Percentiles rank a stretch among this genome's conserved stretches.
These are phyloP conservation scores for Mixornis gularis DNA, from an alignment of 2,113 vertebrate genomes.

Conservation along the genomic window DNA sequence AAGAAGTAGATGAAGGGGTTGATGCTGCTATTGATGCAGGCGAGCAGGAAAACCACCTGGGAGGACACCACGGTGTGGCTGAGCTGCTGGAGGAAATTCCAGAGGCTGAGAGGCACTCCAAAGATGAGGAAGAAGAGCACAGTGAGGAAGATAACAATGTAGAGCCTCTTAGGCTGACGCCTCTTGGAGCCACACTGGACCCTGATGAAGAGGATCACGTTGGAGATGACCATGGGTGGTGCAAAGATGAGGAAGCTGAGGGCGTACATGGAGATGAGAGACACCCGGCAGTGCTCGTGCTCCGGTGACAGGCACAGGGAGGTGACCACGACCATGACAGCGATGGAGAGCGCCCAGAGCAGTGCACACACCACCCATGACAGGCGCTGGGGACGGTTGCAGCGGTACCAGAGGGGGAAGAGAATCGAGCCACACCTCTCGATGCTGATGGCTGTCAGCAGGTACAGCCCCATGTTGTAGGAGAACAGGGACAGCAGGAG, in stretches of 20 bases:
- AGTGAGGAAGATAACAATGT: neutral
- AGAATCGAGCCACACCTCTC: neutral
- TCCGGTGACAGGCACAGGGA: constrained; percentile 33
- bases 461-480: neutral
- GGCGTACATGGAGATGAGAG: neutral
- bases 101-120: neutral
- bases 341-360: constrained; percentile 57
- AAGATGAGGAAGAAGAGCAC: constrained; percentile 23
- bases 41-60: neutral
- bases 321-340: constrained; percentile 37
- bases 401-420: constrained; percentile 57
- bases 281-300: neutral
- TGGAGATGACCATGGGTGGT: constrained; percentile 52
- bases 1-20: constrained; percentile 29
- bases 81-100: neutral
- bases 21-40: constrained; percentile 32
- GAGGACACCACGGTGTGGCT: fast-evolving
- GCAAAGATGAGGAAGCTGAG: constrained; percentile 42
- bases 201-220: constrained; percentile 23
- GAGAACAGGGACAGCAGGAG: neutral
- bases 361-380: constrained; percentile 24
- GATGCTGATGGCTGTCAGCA: neutral
- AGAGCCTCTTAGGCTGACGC: neutral
- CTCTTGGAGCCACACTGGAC: constrained; percentile 26
- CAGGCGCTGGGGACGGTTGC: neutral